phyloP scores from a whole-genome alignment of 2,888 invertebrate species.

The Phanerotoma sp. region DNA sequence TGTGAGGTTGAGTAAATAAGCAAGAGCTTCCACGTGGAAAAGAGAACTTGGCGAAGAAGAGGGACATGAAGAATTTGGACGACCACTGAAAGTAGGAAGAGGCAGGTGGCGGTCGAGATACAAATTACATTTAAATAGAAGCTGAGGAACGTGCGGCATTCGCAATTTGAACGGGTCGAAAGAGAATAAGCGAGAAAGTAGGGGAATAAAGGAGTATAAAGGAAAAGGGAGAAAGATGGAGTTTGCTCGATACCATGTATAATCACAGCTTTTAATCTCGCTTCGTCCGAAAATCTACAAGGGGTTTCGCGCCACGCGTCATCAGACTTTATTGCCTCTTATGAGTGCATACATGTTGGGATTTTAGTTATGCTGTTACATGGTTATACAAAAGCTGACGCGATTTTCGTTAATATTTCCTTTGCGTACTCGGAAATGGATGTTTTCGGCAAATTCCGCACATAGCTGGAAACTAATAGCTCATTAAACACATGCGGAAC shows the following conservation, averaged over 20 bases:
- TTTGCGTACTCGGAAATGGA: too few relatives aligned
- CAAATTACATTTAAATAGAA: slow-evolving; percentile 57
- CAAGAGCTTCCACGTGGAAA: slow-evolving; percentile 2
- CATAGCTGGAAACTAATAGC: too few relatives aligned
- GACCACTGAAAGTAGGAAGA: not conserved
- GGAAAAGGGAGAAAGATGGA: slow-evolving; percentile 15
- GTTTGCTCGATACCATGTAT: slow-evolving; percentile 40
- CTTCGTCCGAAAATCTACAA: slow-evolving; percentile 28
- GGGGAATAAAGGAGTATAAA: slow-evolving; percentile 14
- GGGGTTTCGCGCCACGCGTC: slow-evolving; percentile 44
- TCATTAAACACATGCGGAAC: too few relatives aligned
- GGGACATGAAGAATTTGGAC: not conserved
- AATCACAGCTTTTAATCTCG: slow-evolving; percentile 53
- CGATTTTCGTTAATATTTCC: too few relatives aligned
- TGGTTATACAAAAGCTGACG: too few relatives aligned
- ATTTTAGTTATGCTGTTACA: not conserved
- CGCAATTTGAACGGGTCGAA: slow-evolving; percentile 50
- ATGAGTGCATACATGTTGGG: slow-evolving; percentile 20
- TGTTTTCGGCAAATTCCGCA: too few relatives aligned
- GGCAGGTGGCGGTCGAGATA: slow-evolving; percentile 40
- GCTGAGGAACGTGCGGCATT: slow-evolving; percentile 54
- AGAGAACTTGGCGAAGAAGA: not conserved
- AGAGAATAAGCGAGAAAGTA: slow-evolving; percentile 20
- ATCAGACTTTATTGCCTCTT: slow-evolving; percentile 50
- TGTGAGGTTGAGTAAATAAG: slow-evolving; percentile 2